phyloP scores from a whole-genome alignment of 2,797 vertebrate genomes.

The Tadarida brasiliensis region DNA sequence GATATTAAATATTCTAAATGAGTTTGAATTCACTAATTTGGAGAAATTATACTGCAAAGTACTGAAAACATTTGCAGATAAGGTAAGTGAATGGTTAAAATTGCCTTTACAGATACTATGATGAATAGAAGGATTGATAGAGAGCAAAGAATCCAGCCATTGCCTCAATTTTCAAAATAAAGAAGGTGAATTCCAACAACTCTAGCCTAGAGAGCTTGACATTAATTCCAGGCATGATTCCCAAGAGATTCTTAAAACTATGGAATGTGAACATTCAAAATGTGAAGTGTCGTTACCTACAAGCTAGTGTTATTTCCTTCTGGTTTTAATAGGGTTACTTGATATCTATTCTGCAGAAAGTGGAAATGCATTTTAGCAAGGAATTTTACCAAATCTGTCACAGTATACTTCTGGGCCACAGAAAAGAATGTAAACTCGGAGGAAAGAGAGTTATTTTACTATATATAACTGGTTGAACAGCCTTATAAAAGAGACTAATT shows the following conservation, averaged over 20 bases:
- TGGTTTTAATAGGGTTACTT: neutral
- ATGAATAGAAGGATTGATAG: neutral
- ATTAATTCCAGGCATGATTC: neutral
- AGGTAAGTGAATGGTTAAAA: neutral
- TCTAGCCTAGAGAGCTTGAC: neutral
- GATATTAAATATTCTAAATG: neutral
- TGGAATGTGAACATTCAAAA: neutral
- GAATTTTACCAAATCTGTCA: neutral
- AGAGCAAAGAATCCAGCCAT: neutral
- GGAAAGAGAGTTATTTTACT: neutral
- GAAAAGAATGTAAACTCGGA: neutral
- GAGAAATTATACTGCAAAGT: neutral
- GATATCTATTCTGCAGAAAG: neutral
- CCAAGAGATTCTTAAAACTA: neutral
- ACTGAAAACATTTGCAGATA: neutral
- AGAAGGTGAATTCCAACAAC: neutral
- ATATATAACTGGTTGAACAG: neutral
- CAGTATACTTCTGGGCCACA: neutral
- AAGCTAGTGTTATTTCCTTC: neutral
- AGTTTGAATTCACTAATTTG: neutral
- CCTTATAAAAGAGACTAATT: neutral
- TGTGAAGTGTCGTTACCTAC: neutral
- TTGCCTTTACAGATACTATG: neutral
- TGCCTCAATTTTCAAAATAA: conserved; percentile 39
- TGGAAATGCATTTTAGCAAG: neutral